Base-by-base conservation (phyloP, 2,113 vertebrate genomes). In the Mormyrus iriodes region DNA sequence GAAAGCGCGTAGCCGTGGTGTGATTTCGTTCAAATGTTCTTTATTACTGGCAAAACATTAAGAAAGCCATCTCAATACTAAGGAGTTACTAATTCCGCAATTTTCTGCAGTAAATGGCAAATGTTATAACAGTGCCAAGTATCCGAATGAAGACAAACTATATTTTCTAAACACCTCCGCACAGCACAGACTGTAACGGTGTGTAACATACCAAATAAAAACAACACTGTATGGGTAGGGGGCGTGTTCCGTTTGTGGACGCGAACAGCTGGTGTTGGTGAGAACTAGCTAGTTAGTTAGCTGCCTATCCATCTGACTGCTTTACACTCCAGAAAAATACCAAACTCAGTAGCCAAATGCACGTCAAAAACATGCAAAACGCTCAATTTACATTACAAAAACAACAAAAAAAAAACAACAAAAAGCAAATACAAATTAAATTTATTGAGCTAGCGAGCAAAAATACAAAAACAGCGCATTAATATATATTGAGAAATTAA, bases 171-270 rank as follows among this genome's bases (percentile, higher is more conserved):
- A 39, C 82, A 84, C 39, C 82, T 84, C 21, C 82, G 44, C 42
- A 46, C 44, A 84, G n/a, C 82, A 84, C 0, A 44, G 12, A 84
- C 82, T 39, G 73, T 84, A 24, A 12, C 82, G 39, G 82, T 27
- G 35, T 31, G 27, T 31, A 52, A 7, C 49, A 86, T 53, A 27
- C 21, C 58, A 13, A 8, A 9, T 21, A 52, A 65, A 53, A 86
- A 69, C 42, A 73, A 61, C 58, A 39, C 61, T 46, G 46, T 39
- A 48, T 49, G 9, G 76, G 58, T 49, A 79, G 90, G 89, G 90
- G 90, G 90, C 90, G 90, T 90, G 90, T 90, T 83, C 87, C 44
- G 76, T 49, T 79, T 27, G 52, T 27, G 48, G 51, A 65, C 31
- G 73, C 49, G 48, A 90, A 84, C 76, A 69, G 86, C 89, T 88